Base-by-base conservation (phyloP, 2,113 vertebrate genomes). In the Anarhynchus alexandrinus region DNA sequence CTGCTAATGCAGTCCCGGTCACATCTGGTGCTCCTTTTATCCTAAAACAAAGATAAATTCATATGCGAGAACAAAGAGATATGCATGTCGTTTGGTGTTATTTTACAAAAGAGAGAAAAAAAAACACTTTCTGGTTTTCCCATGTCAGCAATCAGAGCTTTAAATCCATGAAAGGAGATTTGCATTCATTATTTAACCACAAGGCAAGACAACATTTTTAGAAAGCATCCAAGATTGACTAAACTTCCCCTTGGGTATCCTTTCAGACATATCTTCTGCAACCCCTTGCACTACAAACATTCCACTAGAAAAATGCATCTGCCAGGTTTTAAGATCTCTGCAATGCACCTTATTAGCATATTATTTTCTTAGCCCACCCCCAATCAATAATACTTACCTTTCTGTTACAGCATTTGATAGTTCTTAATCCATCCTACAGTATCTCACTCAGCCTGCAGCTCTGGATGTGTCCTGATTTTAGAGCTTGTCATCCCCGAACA, bases 321-420 rank as follows among this genome's bases (percentile, higher is more conserved):
- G 85, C 81, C 51, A 77, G 71, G 83, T 70, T 93, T 97, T 94
- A 94, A 95, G 90, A 91, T 92, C 86, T 88, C 57, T 71, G 88
- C 65, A 95, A 86, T 74, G n/a, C 55, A 94, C 51, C 74, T 96
- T 91, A 97, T 95, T 95, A 95, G 79, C 95, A 96, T 96, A 86
- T 93, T 95, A 97, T 95, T 97, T 97, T 95, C 81, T 42, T 96
- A 84, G 91, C 81, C 95, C 93, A 84, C 95, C 93, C 54, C 96
- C 94, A 94, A 93, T 97, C 96, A 96, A 93, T 97, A 97, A 96
- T 97, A 96, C 97, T 97, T 97, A 97, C 91, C 78, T 97, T 97
- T 96, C 84, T 94, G 62, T 62, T 93, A 83, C 14, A 96, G 89
- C 38, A 77, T 77, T 93, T 96, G 59, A 95, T 96, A 92, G 90